Percentiles rank a stretch among this genome's conserved stretches.
These are phyloP conservation scores for Tetramorium bicarinatum DNA, from an alignment of 2,888 invertebrate species.

Conservation along the genomic window DNA sequence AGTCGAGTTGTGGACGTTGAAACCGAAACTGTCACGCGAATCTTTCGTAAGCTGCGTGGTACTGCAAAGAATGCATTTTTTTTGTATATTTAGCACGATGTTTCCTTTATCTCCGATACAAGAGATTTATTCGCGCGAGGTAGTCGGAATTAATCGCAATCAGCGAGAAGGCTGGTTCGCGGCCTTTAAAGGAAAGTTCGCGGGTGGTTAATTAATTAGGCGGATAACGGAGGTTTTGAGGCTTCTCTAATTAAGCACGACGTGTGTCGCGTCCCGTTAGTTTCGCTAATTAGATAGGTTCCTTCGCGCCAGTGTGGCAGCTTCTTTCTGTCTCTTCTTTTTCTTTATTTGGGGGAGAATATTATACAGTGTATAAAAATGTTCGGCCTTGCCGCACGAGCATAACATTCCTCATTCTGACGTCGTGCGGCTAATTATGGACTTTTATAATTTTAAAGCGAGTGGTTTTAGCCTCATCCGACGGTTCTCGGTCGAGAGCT, in stretches of 20 bases:
- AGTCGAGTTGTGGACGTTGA: neutral
- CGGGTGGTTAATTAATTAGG: constrained; percentile 54
- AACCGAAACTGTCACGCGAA: neutral
- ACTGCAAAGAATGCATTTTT: neutral
- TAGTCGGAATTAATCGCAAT: constrained; percentile 43
- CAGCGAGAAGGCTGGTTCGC: constrained; percentile 6
- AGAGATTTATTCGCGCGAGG: constrained; percentile 17
- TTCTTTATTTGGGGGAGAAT: constrained; percentile 8
- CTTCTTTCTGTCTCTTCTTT: neutral
- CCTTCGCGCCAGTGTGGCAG: constrained; percentile 23
- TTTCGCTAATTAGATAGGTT: constrained; percentile 51
- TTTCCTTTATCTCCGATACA: neutral
- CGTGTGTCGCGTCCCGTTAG: constrained; percentile 52
- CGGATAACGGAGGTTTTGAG: constrained; percentile 43
- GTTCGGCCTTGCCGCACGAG: constrained; percentile 41
- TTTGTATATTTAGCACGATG: neutral
- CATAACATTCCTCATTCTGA: constrained; percentile 55
- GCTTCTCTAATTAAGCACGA: constrained; percentile 52
- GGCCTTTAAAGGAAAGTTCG: constrained; percentile 50
- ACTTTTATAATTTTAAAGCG: constrained; percentile 54
- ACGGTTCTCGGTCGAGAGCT: constrained; percentile 63
- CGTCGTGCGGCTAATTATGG: constrained; percentile 53
- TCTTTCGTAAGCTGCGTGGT: neutral
- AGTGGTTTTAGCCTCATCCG: constrained; percentile 55
- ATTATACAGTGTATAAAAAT: constrained; percentile 41